Percentiles rank a stretch among this genome's conserved stretches.
These are phyloP conservation scores for Triplophysa tibetana DNA, from an alignment of 2,113 vertebrate species.

Conservation along the genomic window DNA sequence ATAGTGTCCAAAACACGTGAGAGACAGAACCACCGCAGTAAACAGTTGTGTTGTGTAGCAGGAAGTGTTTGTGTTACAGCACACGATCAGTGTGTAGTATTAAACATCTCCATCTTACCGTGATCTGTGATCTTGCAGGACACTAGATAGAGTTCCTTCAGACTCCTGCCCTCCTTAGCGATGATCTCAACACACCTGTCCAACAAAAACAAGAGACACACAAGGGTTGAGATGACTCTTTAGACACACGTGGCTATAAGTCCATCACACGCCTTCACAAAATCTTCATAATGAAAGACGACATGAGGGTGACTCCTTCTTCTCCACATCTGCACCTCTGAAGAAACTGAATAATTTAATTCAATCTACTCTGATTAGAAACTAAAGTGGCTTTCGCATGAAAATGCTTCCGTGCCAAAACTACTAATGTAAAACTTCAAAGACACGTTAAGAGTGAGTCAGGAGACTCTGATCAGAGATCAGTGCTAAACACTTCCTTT, in stretches of 20 bases:
- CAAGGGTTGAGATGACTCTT: background rate
- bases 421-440: constrained; percentile 24
- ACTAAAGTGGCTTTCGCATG: constrained; percentile 31
- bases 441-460: background rate
- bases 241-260: background rate
- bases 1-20: too few species aligned
- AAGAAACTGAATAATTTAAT: constrained; percentile 67
- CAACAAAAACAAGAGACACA: constrained; percentile 61
- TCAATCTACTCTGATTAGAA: constrained; percentile 64
- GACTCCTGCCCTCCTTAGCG: constrained; percentile 92
- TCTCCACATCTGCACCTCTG: constrained; percentile 56
- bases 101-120: constrained; percentile 76
- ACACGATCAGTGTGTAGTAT: background rate
- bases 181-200: constrained; percentile 98
- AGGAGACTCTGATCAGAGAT: constrained; percentile 65
- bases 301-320: constrained; percentile 56
- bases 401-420: constrained; percentile 8
- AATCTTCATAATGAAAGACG: constrained; percentile 60
- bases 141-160: constrained; percentile 97
- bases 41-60: too few species aligned
- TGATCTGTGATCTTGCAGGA: constrained; percentile 99
- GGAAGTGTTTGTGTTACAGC: background rate
- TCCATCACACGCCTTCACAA: background rate
- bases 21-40: too few species aligned
- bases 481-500: constrained; percentile 65